phyloP scores from a whole-genome alignment of 2,797 vertebrate species.

The Enteromius unitaeniatus region DNA sequence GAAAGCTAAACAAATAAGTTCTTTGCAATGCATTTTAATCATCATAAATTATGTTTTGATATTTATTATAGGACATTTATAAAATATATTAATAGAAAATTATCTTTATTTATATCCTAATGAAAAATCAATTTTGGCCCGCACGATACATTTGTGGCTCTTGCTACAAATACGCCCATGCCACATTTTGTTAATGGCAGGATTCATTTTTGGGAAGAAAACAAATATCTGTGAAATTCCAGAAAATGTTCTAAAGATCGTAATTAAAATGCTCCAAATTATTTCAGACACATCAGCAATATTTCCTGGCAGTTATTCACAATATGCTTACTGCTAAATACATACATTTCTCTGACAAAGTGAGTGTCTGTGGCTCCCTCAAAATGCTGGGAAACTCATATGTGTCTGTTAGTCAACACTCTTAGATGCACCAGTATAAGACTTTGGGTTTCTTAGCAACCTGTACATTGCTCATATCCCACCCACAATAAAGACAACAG shows the following conservation, averaged over 20 bases:
- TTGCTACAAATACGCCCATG: background rate
- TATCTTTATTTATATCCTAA: background rate
- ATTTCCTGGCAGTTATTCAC: conserved; percentile 20
- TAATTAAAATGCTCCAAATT: background rate
- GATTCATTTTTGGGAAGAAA: background rate
- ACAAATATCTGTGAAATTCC: background rate
- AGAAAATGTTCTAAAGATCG: too few relatives aligned
- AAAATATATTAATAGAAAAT: background rate
- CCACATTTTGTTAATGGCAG: background rate
- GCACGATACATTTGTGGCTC: background rate
- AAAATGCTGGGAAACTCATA: conserved; percentile 30
- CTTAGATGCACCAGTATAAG: background rate
- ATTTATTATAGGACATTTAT: background rate
- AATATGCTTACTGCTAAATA: conserved; percentile 20
- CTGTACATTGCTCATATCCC: conserved; percentile 5
- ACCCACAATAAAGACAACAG: conserved; percentile 8
- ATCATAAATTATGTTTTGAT: background rate
- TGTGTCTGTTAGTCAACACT: conserved; percentile 8
- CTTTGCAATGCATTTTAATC: too few relatives aligned
- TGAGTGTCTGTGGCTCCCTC: background rate
- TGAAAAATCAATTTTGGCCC: background rate
- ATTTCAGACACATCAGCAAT: background rate
- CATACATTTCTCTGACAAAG: conserved; percentile 28
- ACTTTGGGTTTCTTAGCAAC: background rate
- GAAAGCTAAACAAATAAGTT: background rate